Evolutionary conservation across 2,888 invertebrate genomes (phyloP).

Genomic region (Idaea biselata): DNA sequence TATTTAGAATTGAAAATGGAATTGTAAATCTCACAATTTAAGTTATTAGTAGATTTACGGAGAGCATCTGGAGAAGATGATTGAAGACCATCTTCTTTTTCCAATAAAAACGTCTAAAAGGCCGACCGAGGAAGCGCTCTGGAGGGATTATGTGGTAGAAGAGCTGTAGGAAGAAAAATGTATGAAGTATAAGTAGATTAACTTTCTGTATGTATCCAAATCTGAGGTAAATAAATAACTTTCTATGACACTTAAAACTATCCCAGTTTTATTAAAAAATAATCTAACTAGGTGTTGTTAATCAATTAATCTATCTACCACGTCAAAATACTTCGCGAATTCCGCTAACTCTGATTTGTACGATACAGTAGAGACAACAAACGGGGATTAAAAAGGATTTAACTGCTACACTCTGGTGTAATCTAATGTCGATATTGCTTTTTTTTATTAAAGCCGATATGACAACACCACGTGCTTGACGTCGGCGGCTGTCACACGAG

Average conservation of each 20-base stretch:
- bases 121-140: too few relatives aligned
- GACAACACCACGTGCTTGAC: conserved; percentile 63
- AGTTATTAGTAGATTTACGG: too few relatives aligned
- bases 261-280: background rate
- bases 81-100: too few relatives aligned
- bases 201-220: background rate
- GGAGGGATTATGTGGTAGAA: too few relatives aligned
- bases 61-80: too few relatives aligned
- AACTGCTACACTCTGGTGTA: background rate
- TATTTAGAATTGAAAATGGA: too few relatives aligned
- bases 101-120: too few relatives aligned
- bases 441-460: conserved; percentile 59
- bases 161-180: too few relatives aligned
- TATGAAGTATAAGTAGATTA: too few relatives aligned
- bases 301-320: background rate
- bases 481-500: conserved; percentile 58
- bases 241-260: background rate
- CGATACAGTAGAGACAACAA: background rate
- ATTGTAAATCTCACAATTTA: too few relatives aligned
- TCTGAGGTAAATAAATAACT: background rate
- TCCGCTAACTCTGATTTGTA: background rate
- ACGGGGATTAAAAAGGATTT: conserved; percentile 4
- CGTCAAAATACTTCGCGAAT: conserved; percentile 1
- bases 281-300: too few relatives aligned
- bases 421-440: conserved; percentile 26